A percentile compares a stretch with the other conserved stretches of the same genome.
Conservation (phyloP, 2,888 invertebrate genomes). For the Macrophya alboannulata region DNA sequence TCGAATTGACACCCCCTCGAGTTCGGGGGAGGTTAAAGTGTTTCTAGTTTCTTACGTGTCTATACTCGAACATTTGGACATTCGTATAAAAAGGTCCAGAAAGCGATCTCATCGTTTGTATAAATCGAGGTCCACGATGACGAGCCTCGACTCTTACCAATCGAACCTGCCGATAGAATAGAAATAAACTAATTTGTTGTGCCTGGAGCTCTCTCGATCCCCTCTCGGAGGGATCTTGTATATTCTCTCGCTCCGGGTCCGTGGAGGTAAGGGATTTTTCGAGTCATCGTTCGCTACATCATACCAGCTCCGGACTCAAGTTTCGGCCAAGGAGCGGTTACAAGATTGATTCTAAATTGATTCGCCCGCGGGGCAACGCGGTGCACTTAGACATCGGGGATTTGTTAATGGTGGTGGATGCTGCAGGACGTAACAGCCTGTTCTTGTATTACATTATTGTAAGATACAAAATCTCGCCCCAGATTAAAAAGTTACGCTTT, state of each 20-base stretch:
- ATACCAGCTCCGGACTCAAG: not conserved
- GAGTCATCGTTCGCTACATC: slow-evolving; percentile 58
- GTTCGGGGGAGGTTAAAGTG: slow-evolving; percentile 4
- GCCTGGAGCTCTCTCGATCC: slow-evolving; percentile 43
- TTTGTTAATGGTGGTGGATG: slow-evolving; percentile 26
- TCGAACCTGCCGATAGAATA: slow-evolving; percentile 47
- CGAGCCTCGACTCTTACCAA: slow-evolving; percentile 42
- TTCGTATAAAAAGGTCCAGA: slow-evolving; percentile 18
- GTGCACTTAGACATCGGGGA: slow-evolving; percentile 44
- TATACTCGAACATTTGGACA: not conserved
- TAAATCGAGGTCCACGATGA: slow-evolving; percentile 11
- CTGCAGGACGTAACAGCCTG: not conserved
- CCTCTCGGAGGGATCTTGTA: slow-evolving; percentile 29
- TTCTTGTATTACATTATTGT: not conserved
- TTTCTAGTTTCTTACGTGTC: slow-evolving; percentile 20
- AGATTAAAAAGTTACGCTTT: slow-evolving; percentile 49
- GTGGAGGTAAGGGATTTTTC: slow-evolving; percentile 57
- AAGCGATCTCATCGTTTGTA: slow-evolving; percentile 8
- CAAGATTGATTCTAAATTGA: slow-evolving; percentile 65
- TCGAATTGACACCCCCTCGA: slow-evolving; percentile 8
- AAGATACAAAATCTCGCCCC: slow-evolving; percentile 28
- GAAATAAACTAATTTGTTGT: slow-evolving; percentile 59
- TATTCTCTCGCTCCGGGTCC: not conserved
- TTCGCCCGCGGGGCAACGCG: slow-evolving; percentile 57
- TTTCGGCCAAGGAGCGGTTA: slow-evolving; percentile 45